Evolutionary conservation across 2,113 vertebrate genomes (phyloP).

Genomic region (Pluvialis apricaria): DNA sequence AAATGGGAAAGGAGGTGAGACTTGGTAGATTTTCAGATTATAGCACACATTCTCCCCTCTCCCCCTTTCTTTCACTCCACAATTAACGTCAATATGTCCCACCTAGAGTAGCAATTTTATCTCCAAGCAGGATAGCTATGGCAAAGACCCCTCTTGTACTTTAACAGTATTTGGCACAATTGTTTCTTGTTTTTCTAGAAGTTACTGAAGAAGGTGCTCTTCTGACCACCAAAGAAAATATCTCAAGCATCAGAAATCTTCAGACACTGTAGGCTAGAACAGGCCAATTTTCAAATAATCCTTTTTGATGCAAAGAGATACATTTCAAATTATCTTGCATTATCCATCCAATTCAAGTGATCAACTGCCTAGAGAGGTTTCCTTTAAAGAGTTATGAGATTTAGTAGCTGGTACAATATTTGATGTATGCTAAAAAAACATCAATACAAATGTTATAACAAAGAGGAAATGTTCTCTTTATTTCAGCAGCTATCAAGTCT

Average conservation of each 20-base stretch:
- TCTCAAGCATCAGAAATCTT: neutral
- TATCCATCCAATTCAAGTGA: neutral
- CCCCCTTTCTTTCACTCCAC: neutral
- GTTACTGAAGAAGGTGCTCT: neutral
- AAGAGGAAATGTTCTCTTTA: neutral
- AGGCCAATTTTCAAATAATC: neutral
- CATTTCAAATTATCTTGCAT: neutral
- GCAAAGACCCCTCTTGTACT: neutral
- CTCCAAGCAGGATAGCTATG: neutral
- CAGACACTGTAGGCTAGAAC: neutral
- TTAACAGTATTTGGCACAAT: neutral
- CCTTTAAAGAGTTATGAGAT: neutral
- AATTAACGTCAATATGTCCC: neutral
- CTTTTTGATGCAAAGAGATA: neutral
- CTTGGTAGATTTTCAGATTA: neutral
- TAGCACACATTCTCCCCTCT: neutral
- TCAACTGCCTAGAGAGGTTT: neutral
- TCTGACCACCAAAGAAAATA: neutral
- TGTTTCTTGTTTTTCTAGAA: neutral
- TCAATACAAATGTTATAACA: neutral
- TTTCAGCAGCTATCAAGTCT: conserved; percentile 4
- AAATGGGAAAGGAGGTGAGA: neutral
- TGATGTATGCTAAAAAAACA: neutral
- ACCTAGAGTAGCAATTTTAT: neutral
- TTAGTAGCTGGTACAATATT: neutral